Base-by-base conservation (phyloP, 2,888 invertebrate genomes). In the Dolomedes plantarius region DNA sequence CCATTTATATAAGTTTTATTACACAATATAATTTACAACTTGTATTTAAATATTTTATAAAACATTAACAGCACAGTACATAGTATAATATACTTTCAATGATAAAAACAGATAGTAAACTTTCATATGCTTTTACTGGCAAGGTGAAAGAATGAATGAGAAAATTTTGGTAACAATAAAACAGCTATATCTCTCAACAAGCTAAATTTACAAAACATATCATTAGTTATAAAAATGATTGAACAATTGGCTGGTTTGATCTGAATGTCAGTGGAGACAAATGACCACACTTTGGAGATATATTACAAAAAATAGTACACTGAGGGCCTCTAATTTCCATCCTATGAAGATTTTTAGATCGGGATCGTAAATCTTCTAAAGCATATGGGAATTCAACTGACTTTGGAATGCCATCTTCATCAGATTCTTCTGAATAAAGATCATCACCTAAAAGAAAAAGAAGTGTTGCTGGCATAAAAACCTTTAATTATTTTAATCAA, bases 361-460 rank as follows among this genome's bases (percentile, higher is more conserved):
- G 62, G 36, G 71, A 64, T 64, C 88, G 67, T 39, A 90, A 76
- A 68, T 90, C 90, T 13, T 88, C 89, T n/a, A 90, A 46, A n/a
- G 89, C 89, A 41, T 87, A 88, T 9, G 88, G 62, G 41, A 89
- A 86, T 27, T 88, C 81, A 19, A 89, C 79, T 13, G 71, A 64
- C 36, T 89, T 87, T 1, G 77, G 75, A 23, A 88, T 87, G 1
- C 90, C 90, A 19, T 89, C 88, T 74, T 89, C 74, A 87, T 91
- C 90, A 36, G 90, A 90, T 1, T 89, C 88, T 28, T 89, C 88
- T 29, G 91, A 91, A 85, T 91, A 91, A 28, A 90, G 81, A 50
- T 90, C 90, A 89, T 91, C 91, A 28, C 91, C 91, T 91, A 75
- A 13, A 89, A 79, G 72, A 41, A 77, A 62, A n/a, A n/a, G n/a